phyloP scores from a whole-genome alignment of 2,113 vertebrate genomes.

The Elephas maximus region DNA sequence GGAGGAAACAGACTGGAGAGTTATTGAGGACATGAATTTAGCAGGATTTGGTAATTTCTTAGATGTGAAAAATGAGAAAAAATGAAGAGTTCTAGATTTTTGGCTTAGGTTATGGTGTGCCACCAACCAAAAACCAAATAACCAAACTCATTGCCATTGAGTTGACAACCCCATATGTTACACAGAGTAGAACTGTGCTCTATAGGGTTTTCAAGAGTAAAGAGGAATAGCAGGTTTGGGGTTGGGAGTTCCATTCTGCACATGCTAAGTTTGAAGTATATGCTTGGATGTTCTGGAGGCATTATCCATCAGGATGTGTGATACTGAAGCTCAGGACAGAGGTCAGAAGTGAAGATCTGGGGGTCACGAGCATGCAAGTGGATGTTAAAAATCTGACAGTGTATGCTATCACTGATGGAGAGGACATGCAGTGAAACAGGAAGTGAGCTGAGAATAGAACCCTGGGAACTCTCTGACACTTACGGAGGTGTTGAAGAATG shows the following conservation, averaged over 20 bases:
- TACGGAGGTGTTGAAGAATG: background rate
- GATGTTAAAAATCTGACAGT: background rate
- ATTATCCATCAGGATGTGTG: background rate
- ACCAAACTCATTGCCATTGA: background rate
- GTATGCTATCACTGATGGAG: background rate
- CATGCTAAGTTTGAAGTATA: background rate
- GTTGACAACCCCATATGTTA: background rate
- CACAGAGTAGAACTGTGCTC: background rate
- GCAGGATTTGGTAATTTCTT: conserved; percentile 28
- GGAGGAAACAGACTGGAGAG: background rate
- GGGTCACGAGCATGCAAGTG: background rate
- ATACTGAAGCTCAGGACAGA: background rate
- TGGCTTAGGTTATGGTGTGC: background rate
- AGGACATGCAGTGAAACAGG: background rate
- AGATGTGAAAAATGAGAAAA: conserved; percentile 5
- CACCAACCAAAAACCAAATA: background rate
- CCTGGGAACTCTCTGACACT: background rate
- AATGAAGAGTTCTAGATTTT: conserved; percentile 5
- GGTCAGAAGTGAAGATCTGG: conserved; percentile 11
- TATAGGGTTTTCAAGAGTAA: conserved; percentile 1
- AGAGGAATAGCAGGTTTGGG: conserved; percentile 12
- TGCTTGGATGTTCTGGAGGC: background rate
- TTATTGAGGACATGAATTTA: conserved; percentile 14
- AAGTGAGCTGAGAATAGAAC: background rate
- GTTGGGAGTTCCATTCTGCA: background rate